phyloP scores from a whole-genome alignment of 1,140 invertebrate species.

The Diachasma alloeum region DNA sequence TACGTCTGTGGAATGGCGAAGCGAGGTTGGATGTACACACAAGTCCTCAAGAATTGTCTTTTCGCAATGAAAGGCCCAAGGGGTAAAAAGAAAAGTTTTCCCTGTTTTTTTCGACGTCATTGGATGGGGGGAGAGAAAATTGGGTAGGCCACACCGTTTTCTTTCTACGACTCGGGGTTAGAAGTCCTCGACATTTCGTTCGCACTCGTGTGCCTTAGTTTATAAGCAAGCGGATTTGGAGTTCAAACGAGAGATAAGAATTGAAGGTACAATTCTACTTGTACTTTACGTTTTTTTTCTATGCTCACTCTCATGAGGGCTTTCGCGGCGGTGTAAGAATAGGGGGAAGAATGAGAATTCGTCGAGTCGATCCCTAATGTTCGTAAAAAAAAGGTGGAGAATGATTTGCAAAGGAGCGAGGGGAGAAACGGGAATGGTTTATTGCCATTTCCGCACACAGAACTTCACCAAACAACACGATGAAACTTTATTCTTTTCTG shows the following conservation, averaged over 20 bases:
- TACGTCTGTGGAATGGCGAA: background rate
- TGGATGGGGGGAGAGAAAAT: background rate
- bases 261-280: no score
- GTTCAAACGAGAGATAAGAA: no score
- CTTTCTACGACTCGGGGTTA: background rate
- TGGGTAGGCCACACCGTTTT: background rate
- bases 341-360: background rate
- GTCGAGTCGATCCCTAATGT: background rate
- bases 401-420: background rate
- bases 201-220: no score
- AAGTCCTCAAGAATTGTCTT: background rate
- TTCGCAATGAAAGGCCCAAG: background rate
- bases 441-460: slow-evolving; percentile 35
- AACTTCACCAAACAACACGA: slow-evolving; percentile 27
- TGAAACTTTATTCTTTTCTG: background rate
- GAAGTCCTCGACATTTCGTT: background rate
- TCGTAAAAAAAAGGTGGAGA: background rate
- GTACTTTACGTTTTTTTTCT: background rate
- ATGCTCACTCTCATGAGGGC: background rate
- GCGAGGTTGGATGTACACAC: background rate
- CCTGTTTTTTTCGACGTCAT: background rate
- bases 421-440: slow-evolving; percentile 19
- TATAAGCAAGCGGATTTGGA: no score
- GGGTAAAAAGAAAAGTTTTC: background rate
- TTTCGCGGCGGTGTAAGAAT: background rate